phyloP scores from a whole-genome alignment of 2,888 invertebrate species.

The Leucoma salicis region DNA sequence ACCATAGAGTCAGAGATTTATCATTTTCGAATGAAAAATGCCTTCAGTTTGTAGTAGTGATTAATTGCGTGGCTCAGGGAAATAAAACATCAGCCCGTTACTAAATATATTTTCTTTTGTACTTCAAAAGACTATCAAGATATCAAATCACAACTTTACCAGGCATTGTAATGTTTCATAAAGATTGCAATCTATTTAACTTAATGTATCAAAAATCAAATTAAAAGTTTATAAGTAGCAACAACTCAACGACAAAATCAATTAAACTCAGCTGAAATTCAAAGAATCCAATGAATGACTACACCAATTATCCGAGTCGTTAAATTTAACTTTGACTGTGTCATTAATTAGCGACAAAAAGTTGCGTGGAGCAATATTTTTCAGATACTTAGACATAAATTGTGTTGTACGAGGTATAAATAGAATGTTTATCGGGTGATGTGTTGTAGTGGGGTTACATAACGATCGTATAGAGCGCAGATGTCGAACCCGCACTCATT shows the following conservation, averaged over 20 bases:
- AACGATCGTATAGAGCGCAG: slow-evolving; percentile 34
- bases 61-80: neutral
- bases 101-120: neutral
- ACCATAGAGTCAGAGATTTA: no score
- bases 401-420: slow-evolving; percentile 13
- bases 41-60: neutral
- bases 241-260: slow-evolving; percentile 6
- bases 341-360: slow-evolving; percentile 27
- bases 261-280: slow-evolving; percentile 14
- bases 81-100: neutral
- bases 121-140: neutral
- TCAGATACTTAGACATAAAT: slow-evolving; percentile 14
- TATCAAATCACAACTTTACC: neutral
- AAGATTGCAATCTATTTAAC: neutral
- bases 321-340: slow-evolving; percentile 23
- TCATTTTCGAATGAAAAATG: no score
- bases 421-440: slow-evolving; percentile 20
- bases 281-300: slow-evolving; percentile 13
- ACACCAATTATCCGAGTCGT: slow-evolving; percentile 16
- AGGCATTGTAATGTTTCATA: neutral
- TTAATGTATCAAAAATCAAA: neutral
- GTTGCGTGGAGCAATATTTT: slow-evolving; percentile 17
- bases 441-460: slow-evolving; percentile 2
- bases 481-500: slow-evolving; percentile 71
- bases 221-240: slow-evolving; percentile 1